Percentiles rank a stretch among this genome's conserved stretches.
Evolutionary conservation across 2,888 invertebrate genomes (phyloP).

Genomic region (Spicauda simplicius): DNA sequence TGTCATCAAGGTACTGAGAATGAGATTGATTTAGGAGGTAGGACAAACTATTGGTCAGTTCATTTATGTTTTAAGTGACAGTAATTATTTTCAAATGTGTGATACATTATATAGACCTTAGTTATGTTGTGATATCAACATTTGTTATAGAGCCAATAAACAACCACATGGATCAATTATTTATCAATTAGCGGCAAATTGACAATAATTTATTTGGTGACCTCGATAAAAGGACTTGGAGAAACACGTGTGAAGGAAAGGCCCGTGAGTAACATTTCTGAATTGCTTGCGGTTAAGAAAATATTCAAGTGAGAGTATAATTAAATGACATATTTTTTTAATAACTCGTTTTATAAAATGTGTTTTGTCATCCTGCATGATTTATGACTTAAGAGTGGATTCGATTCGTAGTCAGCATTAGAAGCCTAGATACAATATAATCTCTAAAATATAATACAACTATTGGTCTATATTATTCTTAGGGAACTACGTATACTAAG

Average conservation of each 20-base stretch:
- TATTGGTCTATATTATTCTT: no score
- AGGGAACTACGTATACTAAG: no score
- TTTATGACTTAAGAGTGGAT: no score
- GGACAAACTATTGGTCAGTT: neutral
- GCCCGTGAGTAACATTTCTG: neutral
- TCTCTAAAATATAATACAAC: no score
- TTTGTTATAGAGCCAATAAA: neutral
- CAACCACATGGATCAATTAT: slow-evolving; percentile 11
- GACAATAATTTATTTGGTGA: slow-evolving; percentile 4
- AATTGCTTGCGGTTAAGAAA: no score
- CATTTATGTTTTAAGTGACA: slow-evolving; percentile 23
- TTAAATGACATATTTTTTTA: no score
- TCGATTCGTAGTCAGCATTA: no score
- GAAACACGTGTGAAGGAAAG: slow-evolving; percentile 2
- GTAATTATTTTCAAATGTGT: slow-evolving; percentile 15
- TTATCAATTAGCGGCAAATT: slow-evolving; percentile 7
- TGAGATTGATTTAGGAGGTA: slow-evolving; percentile 19
- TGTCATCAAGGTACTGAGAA: neutral
- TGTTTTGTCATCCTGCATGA: no score
- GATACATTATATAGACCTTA: slow-evolving; percentile 5
- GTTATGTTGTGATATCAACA: neutral
- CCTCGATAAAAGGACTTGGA: slow-evolving; percentile 16
- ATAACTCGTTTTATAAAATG: no score
- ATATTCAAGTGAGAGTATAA: no score
- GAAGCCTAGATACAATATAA: no score